Base-by-base conservation (phyloP, 2,113 vertebrate species). In the Chlamydotis undulata region DNA sequence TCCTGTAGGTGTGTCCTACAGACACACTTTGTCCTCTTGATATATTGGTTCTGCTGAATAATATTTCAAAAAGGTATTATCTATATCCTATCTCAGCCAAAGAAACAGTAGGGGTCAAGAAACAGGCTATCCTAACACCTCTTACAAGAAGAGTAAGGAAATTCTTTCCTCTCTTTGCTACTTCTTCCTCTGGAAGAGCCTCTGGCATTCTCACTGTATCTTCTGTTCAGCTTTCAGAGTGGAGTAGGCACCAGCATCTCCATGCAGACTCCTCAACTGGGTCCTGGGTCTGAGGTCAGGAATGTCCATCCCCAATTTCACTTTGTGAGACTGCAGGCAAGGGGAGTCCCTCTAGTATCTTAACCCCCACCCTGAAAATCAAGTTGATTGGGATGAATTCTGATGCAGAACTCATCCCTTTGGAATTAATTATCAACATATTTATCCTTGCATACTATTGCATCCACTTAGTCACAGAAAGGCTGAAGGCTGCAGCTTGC, bases 401-500 rank as follows among this genome's bases (percentile, higher is more conserved):
- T 55, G 63, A 75, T 28, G 19, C 55, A 61, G 33, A 35, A 77
- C 18, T 86, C 64, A 24, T 4, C 13, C 16, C 14, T 85, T 60
- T 64, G 52, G 49, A 87, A 81, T 17, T 19, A 92, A 86, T 75
- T 87, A 35, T n/a, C 50, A 43, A 12, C 29, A 26, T 25, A 29
- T 78, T 89, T 94, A 79, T 87, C 49, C 57, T 75, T 64, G 63
- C 56, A 41, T 63, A 26, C 19, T 63, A 8, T 8, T 86, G 45
- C 47, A 80, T 41, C 29, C 71, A 50, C 83, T 73, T 81, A 90
- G 29, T 78, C 47, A 95, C 65, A 71, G 45, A 78, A 92, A 92
- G 52, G 86, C 94, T 92, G 85, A 88, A 93, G 88, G 90, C 92
- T 94, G 65, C 57, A 95, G n/a, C 73, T 93, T 90, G 83, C 53